phyloP scores from a whole-genome alignment of 2,888 invertebrate species.

The Caenorhabditis sp. region DNA sequence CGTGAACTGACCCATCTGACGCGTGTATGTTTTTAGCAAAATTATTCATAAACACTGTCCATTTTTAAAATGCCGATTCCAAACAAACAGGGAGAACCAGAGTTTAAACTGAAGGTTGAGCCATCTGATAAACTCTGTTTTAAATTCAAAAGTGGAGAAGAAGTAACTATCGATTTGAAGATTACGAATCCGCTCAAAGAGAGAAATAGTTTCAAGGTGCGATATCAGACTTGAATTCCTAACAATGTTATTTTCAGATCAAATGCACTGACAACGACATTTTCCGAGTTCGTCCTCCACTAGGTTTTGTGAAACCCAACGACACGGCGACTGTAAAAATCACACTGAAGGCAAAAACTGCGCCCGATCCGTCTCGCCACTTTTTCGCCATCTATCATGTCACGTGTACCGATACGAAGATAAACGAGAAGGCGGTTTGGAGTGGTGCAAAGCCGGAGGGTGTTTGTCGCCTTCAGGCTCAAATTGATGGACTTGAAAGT shows the following conservation, averaged over 20 bases:
- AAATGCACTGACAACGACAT: conserved; percentile 61
- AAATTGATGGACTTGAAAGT: conserved; percentile 17
- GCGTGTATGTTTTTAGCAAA: neutral
- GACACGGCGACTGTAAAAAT: conserved; percentile 48
- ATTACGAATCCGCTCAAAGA: conserved; percentile 52
- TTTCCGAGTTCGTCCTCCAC: conserved; percentile 62
- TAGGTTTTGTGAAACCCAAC: conserved; percentile 54
- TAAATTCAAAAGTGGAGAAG: conserved; percentile 31
- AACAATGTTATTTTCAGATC: conserved; percentile 28
- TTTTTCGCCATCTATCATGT: conserved; percentile 62
- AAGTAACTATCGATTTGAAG: conserved; percentile 25
- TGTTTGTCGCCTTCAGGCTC: conserved; percentile 44
- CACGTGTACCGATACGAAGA: conserved; percentile 26
- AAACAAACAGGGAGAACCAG: conserved; percentile 54
- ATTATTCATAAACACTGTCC: neutral
- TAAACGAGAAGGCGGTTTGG: conserved; percentile 29
- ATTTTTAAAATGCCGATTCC: conserved; percentile 32
- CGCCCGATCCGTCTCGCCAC: conserved; percentile 41
- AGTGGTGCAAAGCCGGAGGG: conserved; percentile 52
- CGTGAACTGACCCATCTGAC: neutral
- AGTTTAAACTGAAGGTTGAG: conserved; percentile 51
- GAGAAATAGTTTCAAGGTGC: conserved; percentile 52
- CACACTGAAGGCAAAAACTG: conserved; percentile 33
- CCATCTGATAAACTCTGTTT: conserved; percentile 46
- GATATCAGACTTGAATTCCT: no score